A percentile compares a stretch with the other conserved stretches of the same genome.
Conservation (phyloP, 2,797 vertebrate genomes). For the Mus caroli region DNA sequence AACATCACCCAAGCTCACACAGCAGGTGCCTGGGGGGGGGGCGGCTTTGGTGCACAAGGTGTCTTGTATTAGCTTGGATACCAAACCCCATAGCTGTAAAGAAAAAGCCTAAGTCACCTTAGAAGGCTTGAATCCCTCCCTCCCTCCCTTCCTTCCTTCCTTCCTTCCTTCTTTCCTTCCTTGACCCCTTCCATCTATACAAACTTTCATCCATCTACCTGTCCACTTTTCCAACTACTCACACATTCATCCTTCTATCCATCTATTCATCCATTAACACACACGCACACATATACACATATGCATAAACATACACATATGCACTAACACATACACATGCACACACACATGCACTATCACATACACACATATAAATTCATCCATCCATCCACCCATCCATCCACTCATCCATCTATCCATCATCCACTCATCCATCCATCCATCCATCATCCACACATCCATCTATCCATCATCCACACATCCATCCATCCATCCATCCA, state of each 20-base stretch:
- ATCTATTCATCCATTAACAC: too few relatives aligned
- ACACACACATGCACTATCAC: too few relatives aligned
- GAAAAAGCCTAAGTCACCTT: neutral
- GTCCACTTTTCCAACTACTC: neutral
- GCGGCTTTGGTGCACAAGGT: neutral
- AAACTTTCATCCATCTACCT: neutral
- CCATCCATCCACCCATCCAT: too few relatives aligned
- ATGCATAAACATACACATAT: too few relatives aligned
- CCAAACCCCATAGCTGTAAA: neutral
- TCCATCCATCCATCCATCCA: too few relatives aligned
- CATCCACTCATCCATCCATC: too few relatives aligned
- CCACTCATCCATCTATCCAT: too few relatives aligned
- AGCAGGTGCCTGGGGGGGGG: rapidly evolving
- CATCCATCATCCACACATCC: too few relatives aligned
- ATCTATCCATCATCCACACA: too few relatives aligned
- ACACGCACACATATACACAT: too few relatives aligned
- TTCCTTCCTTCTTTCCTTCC: neutral
- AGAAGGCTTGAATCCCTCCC: rapidly evolving
- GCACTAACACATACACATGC: too few relatives aligned
- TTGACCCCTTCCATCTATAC: neutral
- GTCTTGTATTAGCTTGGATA: neutral
- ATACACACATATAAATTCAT: too few relatives aligned
- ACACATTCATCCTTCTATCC: neutral
- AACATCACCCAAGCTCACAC: neutral
- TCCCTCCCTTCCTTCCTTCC: neutral